Evolutionary conservation across 2,888 invertebrate species (phyloP).

Genomic region (Aromia moschata): DNA sequence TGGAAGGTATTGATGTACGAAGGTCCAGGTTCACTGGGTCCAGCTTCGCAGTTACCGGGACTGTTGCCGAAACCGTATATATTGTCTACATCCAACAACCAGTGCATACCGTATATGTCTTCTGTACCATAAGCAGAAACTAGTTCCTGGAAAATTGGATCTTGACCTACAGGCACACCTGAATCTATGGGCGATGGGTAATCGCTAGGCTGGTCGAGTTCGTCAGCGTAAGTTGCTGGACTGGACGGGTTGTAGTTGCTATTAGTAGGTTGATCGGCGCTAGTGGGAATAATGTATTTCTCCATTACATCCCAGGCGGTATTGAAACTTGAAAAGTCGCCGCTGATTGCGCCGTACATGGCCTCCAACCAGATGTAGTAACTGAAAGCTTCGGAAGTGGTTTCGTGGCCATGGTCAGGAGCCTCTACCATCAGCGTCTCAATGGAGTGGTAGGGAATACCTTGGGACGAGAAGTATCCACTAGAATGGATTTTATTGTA

Average conservation of each 20-base stretch:
- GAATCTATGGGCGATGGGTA: conserved; percentile 40
- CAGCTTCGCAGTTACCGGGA: conserved; percentile 37
- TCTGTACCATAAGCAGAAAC: conserved; percentile 36
- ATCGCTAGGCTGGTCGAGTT: conserved; percentile 39
- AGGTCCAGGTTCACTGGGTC: conserved; percentile 36
- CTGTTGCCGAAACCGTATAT: conserved; percentile 34
- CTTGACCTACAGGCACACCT: conserved; percentile 38
- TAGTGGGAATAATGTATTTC: conserved; percentile 42
- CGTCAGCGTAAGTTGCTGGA: conserved; percentile 43
- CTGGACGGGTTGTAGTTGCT: conserved; percentile 37
- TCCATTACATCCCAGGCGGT: conserved; percentile 43
- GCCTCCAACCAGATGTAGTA: conserved; percentile 47
- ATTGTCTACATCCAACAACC: conserved; percentile 43
- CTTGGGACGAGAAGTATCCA: conserved; percentile 45
- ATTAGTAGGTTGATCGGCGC: conserved; percentile 40
- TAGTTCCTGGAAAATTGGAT: conserved; percentile 43
- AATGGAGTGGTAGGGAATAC: conserved; percentile 45
- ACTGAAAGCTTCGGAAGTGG: conserved; percentile 46
- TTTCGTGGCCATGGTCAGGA: conserved; percentile 47
- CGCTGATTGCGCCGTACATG: conserved; percentile 40
- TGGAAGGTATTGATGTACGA: conserved; percentile 47
- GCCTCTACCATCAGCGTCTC: conserved; percentile 47
- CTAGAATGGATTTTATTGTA: conserved; percentile 43
- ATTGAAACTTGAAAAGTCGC: conserved; percentile 45
- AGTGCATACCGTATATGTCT: conserved; percentile 45